Percentiles rank a stretch among this genome's conserved stretches.
Evolutionary conservation across 2,888 invertebrate genomes (phyloP).

Genomic region (Luperina testacea): DNA sequence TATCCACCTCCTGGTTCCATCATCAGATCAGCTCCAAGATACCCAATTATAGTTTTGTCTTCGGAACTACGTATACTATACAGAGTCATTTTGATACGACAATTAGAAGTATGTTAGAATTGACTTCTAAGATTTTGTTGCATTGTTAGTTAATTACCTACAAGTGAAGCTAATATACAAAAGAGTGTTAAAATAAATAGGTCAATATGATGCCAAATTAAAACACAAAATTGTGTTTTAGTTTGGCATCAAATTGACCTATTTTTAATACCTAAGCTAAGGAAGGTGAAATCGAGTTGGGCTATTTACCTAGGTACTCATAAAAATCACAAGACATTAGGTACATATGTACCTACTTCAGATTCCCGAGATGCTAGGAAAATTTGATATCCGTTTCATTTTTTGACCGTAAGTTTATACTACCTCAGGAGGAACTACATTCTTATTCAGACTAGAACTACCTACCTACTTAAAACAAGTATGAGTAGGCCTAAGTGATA

Average conservation of each 20-base stretch:
- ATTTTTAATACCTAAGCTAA: not conserved
- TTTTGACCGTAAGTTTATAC: not conserved
- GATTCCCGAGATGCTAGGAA: not conserved
- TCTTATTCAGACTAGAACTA: not conserved
- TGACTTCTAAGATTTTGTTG: too few relatives aligned
- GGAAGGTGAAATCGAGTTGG: too few relatives aligned
- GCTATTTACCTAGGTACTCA: not conserved
- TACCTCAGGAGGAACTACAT: not conserved
- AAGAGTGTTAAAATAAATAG: too few relatives aligned
- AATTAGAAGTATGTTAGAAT: too few relatives aligned
- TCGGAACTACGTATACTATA: not conserved
- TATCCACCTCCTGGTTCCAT: too few relatives aligned
- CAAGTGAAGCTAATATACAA: too few relatives aligned
- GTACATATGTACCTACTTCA: not conserved
- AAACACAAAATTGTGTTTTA: not conserved
- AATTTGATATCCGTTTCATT: not conserved
- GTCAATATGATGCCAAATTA: not conserved
- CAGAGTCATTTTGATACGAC: not conserved
- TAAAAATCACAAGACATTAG: conserved; percentile 4
- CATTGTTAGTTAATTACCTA: too few relatives aligned
- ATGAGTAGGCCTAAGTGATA: conserved; percentile 36
- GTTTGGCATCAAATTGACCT: too few relatives aligned
- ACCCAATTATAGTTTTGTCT: not conserved
- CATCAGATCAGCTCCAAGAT: too few relatives aligned
- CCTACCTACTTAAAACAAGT: conserved; percentile 34